Base-by-base conservation (phyloP, 1,140 invertebrate genomes). In the Drosophila elegans region DNA sequence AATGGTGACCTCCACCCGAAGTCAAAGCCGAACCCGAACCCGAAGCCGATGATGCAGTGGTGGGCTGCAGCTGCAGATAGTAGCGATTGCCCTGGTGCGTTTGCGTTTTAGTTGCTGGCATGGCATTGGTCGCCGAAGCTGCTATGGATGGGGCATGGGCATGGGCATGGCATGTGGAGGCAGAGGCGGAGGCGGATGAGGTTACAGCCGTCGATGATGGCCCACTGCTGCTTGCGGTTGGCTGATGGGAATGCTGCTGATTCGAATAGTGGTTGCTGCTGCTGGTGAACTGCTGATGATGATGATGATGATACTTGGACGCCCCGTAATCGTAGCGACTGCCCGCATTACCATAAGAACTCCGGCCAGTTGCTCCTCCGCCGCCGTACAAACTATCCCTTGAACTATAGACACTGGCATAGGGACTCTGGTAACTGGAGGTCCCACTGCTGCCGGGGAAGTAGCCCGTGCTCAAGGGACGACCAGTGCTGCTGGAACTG, bases 391-490 rank as follows among this genome's bases (percentile, higher is more conserved):
- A 56, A 62, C 83, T 92, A 53, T 92, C 90, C 32, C 89, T 49
- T 0, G 91, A 92, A 51, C 86, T 85, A 53, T 92, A 92, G 10
- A 80, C 73, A 67, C 78, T 91, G 29, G 85, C 86, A 56, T 92
- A 92, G 16, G 91, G 91, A 60, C 88, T 91, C 64, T 92, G 91
- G 60, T 92, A 92, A 57, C 49, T 74, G 38, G 64, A 49, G 32
- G 53, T 45, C 2, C 12, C 49, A 53, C 69, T 82, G 68, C 80
- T 83, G 42, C 68, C 67, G 4, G 72, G 66, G 13, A 62, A 91
- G 42, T 91, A 92, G 1, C 89, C 91, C 3, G 91, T 90, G 72
- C 91, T 92, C 13, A 92, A 21, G 0, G 90, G 90, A 9, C 86
- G 69, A 4, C 78, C 57, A 16, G 74, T 85, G 56, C 76, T 82